Base-by-base conservation (phyloP, 2,888 invertebrate species). In the Harpagoxenus sublaevis region DNA sequence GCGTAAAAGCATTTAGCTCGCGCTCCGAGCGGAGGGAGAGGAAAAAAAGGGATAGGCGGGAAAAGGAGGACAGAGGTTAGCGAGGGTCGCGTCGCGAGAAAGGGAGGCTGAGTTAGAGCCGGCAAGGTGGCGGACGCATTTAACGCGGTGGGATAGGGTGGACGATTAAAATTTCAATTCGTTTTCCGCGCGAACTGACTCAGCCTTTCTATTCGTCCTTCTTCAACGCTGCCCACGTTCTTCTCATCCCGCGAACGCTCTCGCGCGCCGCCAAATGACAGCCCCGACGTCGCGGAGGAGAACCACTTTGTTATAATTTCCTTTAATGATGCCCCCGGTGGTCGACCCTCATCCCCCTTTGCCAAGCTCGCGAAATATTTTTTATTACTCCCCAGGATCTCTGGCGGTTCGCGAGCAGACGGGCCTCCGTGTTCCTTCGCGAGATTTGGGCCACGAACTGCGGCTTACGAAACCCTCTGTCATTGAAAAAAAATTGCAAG, bases 141-240 rank as follows among this genome's bases (percentile, higher is more conserved):
- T 84, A 86, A 87, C 87, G 86, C 86, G 84, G 18, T 23, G 88
- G 86, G 88, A 55, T 15, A 70, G 70, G 87, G 87, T 88, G 87
- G 90, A 84, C 91, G 91, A 93, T 93, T 93, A 92, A 93, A 93
- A 93, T 93, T 93, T 92, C 91, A 92, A 93, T 93, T 92, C 92
- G 91, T 91, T 93, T 92, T 92, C 90, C 91, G 89, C 90, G 90
- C 91, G 90, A 89, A 92, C 91, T 92, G 92, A 90, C 90, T 92
- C 92, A 91, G 92, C 91, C 90, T 90, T 88, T 89, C 84, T 84
- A 73, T 84, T 86, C 87, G 81, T 87, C 88, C 84, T 88, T 86
- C 85, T 85, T 86, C 86, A 85, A 78, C 84, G 84, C 77, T 82
- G 79, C 63, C 79, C 86, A 81, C 74, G 84, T 79, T 83, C 86